These are phyloP conservation scores for Palythoa grandis DNA, from an alignment of 92 coral and sea anemone genomes.

Conservation along the genomic window DNA sequence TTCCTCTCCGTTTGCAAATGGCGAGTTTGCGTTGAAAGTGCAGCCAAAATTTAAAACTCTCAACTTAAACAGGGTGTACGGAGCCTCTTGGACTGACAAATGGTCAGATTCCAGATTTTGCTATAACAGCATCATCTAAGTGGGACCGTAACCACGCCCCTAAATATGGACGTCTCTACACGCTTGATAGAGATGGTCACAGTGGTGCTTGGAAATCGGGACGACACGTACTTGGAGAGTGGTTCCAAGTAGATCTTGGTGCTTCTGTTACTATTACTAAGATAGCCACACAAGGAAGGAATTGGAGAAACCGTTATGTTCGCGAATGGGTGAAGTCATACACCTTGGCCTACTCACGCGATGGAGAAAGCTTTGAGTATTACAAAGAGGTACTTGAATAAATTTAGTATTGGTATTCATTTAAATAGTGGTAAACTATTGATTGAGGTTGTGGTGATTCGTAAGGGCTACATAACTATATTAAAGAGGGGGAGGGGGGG, in stretches of 20 bases:
- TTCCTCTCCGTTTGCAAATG: too few relatives aligned
- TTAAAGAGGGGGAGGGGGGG: too few relatives aligned
- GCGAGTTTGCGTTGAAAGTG: background rate
- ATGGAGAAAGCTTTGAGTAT: constrained; percentile 16
- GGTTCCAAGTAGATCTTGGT: constrained; percentile 43
- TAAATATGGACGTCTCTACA: constrained; percentile 25
- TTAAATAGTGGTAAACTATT: too few relatives aligned
- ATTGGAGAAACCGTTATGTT: background rate
- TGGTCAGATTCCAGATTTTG: constrained; percentile 20
- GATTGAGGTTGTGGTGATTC: too few relatives aligned
- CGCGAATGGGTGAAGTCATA: constrained; percentile 33
- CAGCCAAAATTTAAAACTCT: background rate
- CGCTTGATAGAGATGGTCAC: background rate
- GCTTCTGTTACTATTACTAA: constrained; percentile 8
- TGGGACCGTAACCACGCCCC: constrained; percentile 18
- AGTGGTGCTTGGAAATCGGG: constrained; percentile 18
- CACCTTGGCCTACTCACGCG: constrained; percentile 11
- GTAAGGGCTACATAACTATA: too few relatives aligned
- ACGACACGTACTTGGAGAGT: constrained; percentile 11
- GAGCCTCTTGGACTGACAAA: constrained; percentile 40
- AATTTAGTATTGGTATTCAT: too few relatives aligned
- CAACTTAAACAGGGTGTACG: background rate
- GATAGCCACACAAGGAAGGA: constrained; percentile 32
- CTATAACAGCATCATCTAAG: constrained; percentile 43
- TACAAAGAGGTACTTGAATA: constrained; percentile 5